Base-by-base conservation (phyloP, 2,797 vertebrate species). In the Podargus strigoides region DNA sequence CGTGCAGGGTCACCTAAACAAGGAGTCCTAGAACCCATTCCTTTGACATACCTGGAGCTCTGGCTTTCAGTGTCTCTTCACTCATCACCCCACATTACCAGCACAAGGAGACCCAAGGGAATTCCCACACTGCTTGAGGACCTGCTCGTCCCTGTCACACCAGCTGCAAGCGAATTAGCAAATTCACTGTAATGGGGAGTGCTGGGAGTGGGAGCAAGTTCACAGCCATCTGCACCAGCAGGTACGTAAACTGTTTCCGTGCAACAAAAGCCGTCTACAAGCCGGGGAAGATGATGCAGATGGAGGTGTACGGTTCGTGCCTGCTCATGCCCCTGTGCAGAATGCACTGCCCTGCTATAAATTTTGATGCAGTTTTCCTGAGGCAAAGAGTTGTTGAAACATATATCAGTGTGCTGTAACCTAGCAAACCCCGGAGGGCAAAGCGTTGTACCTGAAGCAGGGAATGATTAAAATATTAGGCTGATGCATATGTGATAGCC, bases 401-500 rank as follows among this genome's bases (percentile, higher is more conserved):
- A 69, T 73, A 34, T 44, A 88, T 91, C 87, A 79, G 91, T 88
- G 2, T 69, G 76, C 92, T 89, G 79, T 49, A 92, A 88, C 73
- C 73, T 75, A 89, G 69, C 89, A 92, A 53, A 84, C 42, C 87
- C 94, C 3, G 0, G 32, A 78, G 85, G 87, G 63, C 73, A 78
- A 23, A n/a, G 28, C 7, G 1, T 86, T 66, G 44, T 80, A 85
- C 92, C 85, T 94, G 94, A 44, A 86, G 68, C 82, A 76, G 44
- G 73, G 91, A 83, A 62, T 84, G 89, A 94, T 95, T 94, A 94
- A 94, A 96, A 81, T 93, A 75, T 84, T 95, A 80, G 85, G 50
- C 64, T 95, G 85, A 93, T 75, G 70, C 75, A 32, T 42, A 58
- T 79, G 74, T 88, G 72, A 49, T 82, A 85, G 24, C 79, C 73